phyloP scores from a whole-genome alignment of 2,888 invertebrate species.

The Tinea pellionella region DNA sequence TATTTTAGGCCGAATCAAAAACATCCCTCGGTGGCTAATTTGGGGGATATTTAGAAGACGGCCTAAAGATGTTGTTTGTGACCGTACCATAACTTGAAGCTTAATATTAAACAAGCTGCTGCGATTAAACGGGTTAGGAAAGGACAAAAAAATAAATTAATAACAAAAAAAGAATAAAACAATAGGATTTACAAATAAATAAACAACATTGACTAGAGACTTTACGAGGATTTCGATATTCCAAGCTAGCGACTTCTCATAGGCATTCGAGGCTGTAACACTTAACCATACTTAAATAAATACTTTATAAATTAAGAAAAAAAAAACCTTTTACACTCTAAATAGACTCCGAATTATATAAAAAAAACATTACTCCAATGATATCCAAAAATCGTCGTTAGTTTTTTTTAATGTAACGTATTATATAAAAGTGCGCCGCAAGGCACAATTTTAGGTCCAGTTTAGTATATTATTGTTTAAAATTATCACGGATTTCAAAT shows the following conservation, averaged over 20 bases:
- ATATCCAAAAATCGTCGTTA: slow-evolving; percentile 32
- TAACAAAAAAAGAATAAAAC: slow-evolving; percentile 24
- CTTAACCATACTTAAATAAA: slow-evolving; percentile 60
- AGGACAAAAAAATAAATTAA: slow-evolving; percentile 25
- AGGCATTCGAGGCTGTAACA: slow-evolving; percentile 65
- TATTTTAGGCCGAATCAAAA: neutral
- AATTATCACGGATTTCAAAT: slow-evolving; percentile 28
- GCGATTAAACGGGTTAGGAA: slow-evolving; percentile 45
- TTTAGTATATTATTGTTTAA: slow-evolving; percentile 20
- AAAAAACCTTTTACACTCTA: slow-evolving; percentile 50
- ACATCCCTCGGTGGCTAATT: slow-evolving; percentile 24
- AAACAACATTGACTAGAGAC: slow-evolving; percentile 61
- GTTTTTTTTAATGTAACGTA: slow-evolving; percentile 15
- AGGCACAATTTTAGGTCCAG: slow-evolving; percentile 33
- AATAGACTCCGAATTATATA: slow-evolving; percentile 57
- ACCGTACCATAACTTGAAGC: slow-evolving; percentile 35
- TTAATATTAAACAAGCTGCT: slow-evolving; percentile 45
- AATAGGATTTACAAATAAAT: slow-evolving; percentile 31
- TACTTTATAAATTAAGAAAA: slow-evolving; percentile 44
- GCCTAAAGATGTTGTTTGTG: neutral
- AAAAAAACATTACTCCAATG: slow-evolving; percentile 38
- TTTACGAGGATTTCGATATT: slow-evolving; percentile 32
- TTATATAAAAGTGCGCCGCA: slow-evolving; percentile 29
- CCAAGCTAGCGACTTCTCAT: slow-evolving; percentile 49
- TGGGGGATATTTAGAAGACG: slow-evolving; percentile 33